These are phyloP conservation scores for Corynorhinus townsendii DNA, from an alignment of 2,113 vertebrate species.

Conservation along the genomic window DNA sequence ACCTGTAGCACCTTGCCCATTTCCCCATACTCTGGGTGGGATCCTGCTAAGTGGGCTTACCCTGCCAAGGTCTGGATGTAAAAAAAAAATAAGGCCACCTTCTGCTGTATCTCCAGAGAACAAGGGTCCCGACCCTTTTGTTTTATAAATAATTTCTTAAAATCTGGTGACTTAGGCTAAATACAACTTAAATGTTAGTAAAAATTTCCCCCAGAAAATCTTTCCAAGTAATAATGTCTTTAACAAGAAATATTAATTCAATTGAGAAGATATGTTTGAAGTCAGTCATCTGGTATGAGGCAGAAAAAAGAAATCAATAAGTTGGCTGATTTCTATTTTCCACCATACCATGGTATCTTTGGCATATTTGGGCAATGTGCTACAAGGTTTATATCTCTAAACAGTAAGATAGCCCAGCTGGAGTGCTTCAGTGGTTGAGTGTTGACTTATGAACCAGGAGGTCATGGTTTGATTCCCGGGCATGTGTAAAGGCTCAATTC, in stretches of 20 bases:
- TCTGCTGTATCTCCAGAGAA: neutral
- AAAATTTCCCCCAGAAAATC: neutral
- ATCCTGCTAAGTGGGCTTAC: neutral
- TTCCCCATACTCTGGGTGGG: neutral
- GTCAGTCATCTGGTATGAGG: neutral
- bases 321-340: conserved; percentile 17
- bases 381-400: neutral
- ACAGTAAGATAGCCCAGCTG: neutral
- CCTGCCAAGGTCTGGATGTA: neutral
- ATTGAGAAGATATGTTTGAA: neutral
- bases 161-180: neutral
- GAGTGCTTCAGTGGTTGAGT: too few relatives aligned
- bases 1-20: neutral
- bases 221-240: neutral
- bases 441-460: too few relatives aligned
- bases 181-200: neutral
- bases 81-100: neutral
- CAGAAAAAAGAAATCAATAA: neutral
- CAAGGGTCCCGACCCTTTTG: neutral
- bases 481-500: too few relatives aligned
- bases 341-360: neutral
- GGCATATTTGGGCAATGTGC: neutral
- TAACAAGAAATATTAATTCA: neutral
- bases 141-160: neutral
- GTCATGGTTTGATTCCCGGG: too few relatives aligned